Evolutionary conservation across 1,140 invertebrate genomes (phyloP), one percentile per base, ranked within the genome.

Genomic region (Megalopta genalis): DNA sequence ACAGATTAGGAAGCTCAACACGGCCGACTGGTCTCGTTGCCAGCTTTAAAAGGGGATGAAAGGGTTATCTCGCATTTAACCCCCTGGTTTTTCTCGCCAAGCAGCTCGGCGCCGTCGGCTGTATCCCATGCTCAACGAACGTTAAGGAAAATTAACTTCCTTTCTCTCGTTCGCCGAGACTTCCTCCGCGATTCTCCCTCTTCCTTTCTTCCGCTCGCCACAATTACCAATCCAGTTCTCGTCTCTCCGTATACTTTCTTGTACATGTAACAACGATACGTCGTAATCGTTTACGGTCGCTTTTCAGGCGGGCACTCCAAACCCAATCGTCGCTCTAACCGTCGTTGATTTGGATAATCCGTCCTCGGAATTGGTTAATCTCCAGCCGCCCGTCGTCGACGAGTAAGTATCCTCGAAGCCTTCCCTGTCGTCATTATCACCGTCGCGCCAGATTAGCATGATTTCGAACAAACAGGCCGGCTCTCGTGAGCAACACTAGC

Each of bases 241-340:
- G n/a, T n/a, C n/a, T n/a, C n/a, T n/a, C n/a, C n/a, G n/a, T n/a
- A n/a, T n/a, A n/a, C n/a, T n/a, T n/a, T n/a, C n/a, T n/a, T n/a
- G n/a, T n/a, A n/a, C n/a, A n/a, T n/a, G n/a, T n/a, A n/a, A n/a
- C n/a, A n/a, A n/a, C n/a, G n/a, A n/a, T n/a, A n/a, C n/a, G n/a
- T n/a, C n/a, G n/a, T n/a, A n/a, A n/a, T n/a, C n/a, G n/a, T n/a
- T n/a, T n/a, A 37, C 21, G 21, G 10, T 62, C 1, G 0, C 2
- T 42, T 89, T 89, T 75, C 77, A 94, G 94, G 87, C 90, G 68
- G 94, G 94, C 18, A 91, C 91, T n/a, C 86, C 86, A 5, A 95
- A 94, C 87, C 94, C 94, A 6, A 81, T 84, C 5, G 93, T 93
- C 7, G 88, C 90, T 9, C 82, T 95, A 27, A 91, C 86, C 81